Percentiles rank a stretch among this genome's conserved stretches.
phyloP scores from a whole-genome alignment of 2,888 invertebrate genomes.

The Chironomus tentans region DNA sequence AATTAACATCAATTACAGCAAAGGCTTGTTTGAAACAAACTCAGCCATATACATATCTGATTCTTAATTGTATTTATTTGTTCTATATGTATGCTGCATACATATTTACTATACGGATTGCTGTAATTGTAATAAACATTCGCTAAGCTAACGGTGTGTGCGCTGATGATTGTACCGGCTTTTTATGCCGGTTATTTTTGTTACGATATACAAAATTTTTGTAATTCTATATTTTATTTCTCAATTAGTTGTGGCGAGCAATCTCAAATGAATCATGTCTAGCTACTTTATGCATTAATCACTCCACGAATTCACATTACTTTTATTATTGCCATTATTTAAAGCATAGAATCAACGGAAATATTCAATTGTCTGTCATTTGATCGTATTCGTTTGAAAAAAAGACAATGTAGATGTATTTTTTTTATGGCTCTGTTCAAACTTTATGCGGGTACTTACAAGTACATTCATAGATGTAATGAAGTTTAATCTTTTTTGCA shows the following conservation, averaged over 20 bases:
- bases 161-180: background rate
- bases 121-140: background rate
- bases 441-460: background rate
- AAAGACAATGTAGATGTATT: background rate
- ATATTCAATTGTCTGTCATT: background rate
- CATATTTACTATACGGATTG: background rate
- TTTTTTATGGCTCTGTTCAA: background rate
- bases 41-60: background rate
- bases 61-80: no score
- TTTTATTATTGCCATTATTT: background rate
- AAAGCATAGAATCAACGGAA: background rate
- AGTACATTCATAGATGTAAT: background rate
- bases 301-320: no score
- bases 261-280: no score
- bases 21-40: background rate
- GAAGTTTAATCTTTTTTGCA: background rate
- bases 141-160: background rate
- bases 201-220: no score
- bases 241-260: no score
- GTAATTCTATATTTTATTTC: no score
- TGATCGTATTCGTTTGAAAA: background rate
- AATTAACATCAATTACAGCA: conserved; percentile 1
- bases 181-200: background rate
- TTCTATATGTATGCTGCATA: background rate
- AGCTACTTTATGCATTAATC: no score